These are phyloP conservation scores for Tortrix viridana DNA, from an alignment of 2,888 invertebrate genomes.

Conservation along the genomic window DNA sequence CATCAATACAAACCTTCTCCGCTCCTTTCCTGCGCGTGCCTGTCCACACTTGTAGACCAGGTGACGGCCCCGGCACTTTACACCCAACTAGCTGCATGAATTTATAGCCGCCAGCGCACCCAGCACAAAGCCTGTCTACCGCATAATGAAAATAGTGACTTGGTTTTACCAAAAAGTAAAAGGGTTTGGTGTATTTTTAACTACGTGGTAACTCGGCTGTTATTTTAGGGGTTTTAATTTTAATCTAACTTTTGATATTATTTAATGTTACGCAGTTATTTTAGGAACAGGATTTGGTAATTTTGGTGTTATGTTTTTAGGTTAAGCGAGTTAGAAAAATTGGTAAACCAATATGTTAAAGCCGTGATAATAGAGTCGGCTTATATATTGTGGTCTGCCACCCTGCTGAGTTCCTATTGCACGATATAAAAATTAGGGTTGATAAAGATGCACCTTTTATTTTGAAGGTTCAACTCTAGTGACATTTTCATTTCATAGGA, in stretches of 20 bases:
- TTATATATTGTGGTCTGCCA: too few relatives aligned
- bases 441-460: too few relatives aligned
- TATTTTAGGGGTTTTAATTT: constrained; percentile 11
- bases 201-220: constrained; percentile 8
- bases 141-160: constrained; percentile 36
- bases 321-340: too few relatives aligned
- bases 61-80: constrained; percentile 40
- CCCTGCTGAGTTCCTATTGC: too few relatives aligned
- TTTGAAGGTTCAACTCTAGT: too few relatives aligned
- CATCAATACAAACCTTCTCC: constrained; percentile 11
- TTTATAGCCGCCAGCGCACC: constrained; percentile 38
- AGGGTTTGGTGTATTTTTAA: constrained; percentile 25
- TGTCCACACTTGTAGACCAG: constrained; percentile 29
- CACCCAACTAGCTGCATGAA: constrained; percentile 41
- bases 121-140: constrained; percentile 33
- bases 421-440: too few relatives aligned
- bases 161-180: constrained; percentile 15
- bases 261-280: not conserved
- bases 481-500: too few relatives aligned
- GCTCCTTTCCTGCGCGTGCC: constrained; percentile 1
- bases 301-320: too few relatives aligned
- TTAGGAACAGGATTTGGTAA: too few relatives aligned
- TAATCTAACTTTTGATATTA: not conserved
- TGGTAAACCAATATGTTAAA: too few relatives aligned
- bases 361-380: too few relatives aligned